phyloP scores from a whole-genome alignment of 2,888 invertebrate species.

The Scaptomyza cyrtandrae region DNA sequence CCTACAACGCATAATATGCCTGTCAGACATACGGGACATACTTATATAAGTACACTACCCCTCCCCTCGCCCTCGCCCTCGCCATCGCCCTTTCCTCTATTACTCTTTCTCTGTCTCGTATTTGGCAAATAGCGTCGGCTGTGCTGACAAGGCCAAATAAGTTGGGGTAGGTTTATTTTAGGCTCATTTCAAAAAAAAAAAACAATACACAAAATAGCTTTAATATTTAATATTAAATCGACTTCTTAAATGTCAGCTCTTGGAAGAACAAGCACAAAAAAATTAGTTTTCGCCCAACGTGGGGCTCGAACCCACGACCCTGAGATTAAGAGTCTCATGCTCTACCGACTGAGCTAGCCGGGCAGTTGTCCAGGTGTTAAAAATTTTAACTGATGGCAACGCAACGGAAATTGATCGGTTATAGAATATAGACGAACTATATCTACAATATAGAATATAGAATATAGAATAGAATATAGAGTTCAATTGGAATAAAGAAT shows the following conservation, averaged over 20 bases:
- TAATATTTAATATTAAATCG: constrained; percentile 13
- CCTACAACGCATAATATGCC: constrained; percentile 19
- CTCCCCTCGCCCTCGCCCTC: background rate
- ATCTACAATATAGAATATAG: no score
- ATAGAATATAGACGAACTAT: background rate
- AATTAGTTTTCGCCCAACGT: constrained; percentile 56
- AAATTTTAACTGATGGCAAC: constrained; percentile 13
- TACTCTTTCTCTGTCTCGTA: background rate
- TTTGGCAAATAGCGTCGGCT: constrained; percentile 12
- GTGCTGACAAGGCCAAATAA: constrained; percentile 56
- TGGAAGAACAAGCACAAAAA: no score
- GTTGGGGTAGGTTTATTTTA: constrained; percentile 48
- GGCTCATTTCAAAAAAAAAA: no score
- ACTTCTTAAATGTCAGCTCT: no score
- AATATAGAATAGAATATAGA: no score
- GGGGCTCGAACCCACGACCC: constrained; percentile 79
- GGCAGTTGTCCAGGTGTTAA: constrained; percentile 14
- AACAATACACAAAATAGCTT: background rate
- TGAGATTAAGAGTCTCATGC: constrained; percentile 80
- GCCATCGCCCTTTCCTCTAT: background rate
- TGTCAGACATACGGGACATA: constrained; percentile 9
- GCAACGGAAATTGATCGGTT: background rate
- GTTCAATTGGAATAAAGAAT: no score
- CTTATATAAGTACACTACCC: background rate
- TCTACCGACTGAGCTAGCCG: constrained; percentile 80